Evolutionary conservation across 2,797 vertebrate species (phyloP), one percentile per base, ranked within the genome.

Genomic region (Glyptemys insculpta): DNA sequence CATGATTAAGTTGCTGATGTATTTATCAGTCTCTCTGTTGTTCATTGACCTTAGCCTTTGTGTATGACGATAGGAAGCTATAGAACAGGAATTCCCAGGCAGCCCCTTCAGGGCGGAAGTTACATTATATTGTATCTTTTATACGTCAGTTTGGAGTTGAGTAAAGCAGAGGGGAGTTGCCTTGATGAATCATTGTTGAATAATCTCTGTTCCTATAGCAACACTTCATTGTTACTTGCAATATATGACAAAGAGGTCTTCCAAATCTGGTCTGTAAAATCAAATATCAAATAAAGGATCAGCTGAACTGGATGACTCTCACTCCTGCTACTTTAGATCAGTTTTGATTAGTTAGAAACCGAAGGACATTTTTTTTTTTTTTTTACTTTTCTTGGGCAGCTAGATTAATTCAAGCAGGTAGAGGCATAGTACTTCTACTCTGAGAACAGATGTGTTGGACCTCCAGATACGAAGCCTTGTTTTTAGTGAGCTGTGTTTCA

Each of bases 131-230:
- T 82, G 68, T 83, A 29, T 78, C 41, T 96, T 95, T 87, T 1
- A 0, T 90, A 91, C 44, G 23, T 56, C 81, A 91, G 2, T 72
- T 83, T 78, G 90, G 82, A 88, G 87, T 68, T 96, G 76, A 88
- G 41, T 85, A 91, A 87, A 92, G 49, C 44, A 81, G 76, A 90
- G 83, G 56, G 62, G 90, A 83, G 1, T 3, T 95, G 86, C 37
- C 72, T 78, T 59, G 79, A 50, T 90, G 93, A 93, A 62, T 95
- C 79, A 87, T 14, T 16, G 83, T 80, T 59, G n/a, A 52, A 47
- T 87, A 87, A 88, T 59, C 7, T 10, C 72, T 50, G 79, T 93
- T 95, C 41, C 89, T 92, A 78, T 92, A 95, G 88, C 90, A 97
- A 89, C 65, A 62, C 49, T 2, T 68, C 5, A 29, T 56, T 19